Percentiles rank a stretch among this genome's conserved stretches.
phyloP scores from a whole-genome alignment of 2,113 vertebrate genomes.

The Pogona vitticeps region DNA sequence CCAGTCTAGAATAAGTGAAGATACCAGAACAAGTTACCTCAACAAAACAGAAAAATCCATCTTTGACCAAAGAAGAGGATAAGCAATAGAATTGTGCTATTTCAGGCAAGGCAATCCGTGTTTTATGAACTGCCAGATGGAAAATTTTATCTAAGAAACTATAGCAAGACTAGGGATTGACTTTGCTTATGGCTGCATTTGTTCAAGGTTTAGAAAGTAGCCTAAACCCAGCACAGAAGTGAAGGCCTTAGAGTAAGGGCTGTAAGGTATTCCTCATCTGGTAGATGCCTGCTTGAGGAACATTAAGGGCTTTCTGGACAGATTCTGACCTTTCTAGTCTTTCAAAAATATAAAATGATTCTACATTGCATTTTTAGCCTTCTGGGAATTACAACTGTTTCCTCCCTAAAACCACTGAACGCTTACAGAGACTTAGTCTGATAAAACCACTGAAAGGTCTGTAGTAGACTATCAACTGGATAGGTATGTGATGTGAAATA shows the following conservation, averaged over 20 bases:
- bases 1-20: neutral
- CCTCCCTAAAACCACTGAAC: neutral
- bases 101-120: neutral
- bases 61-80: neutral
- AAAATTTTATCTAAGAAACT: neutral
- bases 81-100: neutral
- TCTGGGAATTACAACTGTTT: neutral
- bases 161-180: neutral
- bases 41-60: neutral
- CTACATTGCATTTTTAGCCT: neutral
- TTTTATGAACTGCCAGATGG: neutral
- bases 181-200: neutral
- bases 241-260: neutral
- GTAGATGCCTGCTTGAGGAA: neutral
- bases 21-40: neutral
- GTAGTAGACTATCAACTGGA: neutral
- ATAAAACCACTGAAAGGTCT: neutral
- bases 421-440: neutral
- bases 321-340: too few relatives aligned
- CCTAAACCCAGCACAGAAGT: neutral
- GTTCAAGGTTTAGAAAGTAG: neutral
- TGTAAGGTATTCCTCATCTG: neutral
- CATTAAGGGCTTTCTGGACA: neutral
- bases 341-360: neutral
- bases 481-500: neutral